Evolutionary conservation across 2,113 vertebrate genomes (phyloP).

Genomic region (Pygoscelis adeliae): DNA sequence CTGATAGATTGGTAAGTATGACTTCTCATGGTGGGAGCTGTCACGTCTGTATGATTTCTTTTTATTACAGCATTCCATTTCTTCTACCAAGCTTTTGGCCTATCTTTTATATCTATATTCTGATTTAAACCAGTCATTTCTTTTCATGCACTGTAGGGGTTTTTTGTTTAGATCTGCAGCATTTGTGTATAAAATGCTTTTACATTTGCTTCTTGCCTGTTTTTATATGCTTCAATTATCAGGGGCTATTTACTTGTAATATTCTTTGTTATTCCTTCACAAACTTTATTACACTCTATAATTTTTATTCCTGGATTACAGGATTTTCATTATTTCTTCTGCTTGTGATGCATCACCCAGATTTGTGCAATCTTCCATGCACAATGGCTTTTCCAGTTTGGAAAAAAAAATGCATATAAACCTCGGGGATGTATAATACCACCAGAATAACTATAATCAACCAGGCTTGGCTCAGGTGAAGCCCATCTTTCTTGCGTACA

Average conservation of each 20-base stretch:
- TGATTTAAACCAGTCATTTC: not conserved
- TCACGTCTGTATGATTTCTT: not conserved
- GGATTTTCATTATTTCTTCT: not conserved
- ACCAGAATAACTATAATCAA: not conserved
- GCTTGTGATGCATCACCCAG: not conserved
- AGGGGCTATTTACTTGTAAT: not conserved
- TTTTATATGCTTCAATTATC: not conserved
- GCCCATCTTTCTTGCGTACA: not conserved
- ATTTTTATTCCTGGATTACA: not conserved
- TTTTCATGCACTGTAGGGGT: not conserved
- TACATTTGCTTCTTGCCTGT: not conserved
- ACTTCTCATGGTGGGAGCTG: not conserved
- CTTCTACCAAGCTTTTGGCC: not conserved
- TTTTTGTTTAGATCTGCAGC: not conserved
- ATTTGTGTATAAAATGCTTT: not conserved
- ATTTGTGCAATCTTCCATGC: not conserved
- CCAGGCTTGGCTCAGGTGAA: not conserved
- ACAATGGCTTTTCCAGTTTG: not conserved
- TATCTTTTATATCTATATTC: not conserved
- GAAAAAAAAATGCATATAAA: accelerated
- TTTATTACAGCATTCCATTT: not conserved
- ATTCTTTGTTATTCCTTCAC: not conserved
- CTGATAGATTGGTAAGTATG: not conserved
- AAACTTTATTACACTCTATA: not conserved
- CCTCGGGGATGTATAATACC: not conserved